Conservation (phyloP, 2,797 vertebrate genomes). For the Sibirionetta formosa region DNA sequence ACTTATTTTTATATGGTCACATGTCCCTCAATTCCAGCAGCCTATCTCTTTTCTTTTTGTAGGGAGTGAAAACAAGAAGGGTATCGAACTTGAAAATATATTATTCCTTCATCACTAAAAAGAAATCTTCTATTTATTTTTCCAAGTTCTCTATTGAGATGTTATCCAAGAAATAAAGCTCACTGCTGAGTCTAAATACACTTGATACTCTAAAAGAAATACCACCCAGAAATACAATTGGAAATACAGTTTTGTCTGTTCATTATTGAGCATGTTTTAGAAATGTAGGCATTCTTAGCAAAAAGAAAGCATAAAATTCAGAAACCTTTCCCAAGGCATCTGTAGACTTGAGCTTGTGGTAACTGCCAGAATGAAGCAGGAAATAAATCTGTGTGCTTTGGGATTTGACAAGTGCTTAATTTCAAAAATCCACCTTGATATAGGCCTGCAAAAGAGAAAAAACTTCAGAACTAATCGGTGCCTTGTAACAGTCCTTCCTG, state of each 20-base stretch:
- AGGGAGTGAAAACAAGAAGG: conserved; percentile 6
- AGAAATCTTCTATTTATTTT: conserved; percentile 61
- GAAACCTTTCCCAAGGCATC: background rate
- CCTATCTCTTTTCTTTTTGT: background rate
- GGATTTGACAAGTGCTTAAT: background rate
- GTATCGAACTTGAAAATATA: conserved; percentile 28
- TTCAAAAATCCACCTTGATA: background rate
- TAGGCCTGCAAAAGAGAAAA: background rate
- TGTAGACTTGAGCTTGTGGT: background rate
- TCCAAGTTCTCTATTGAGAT: conserved; percentile 56
- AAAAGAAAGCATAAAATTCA: background rate
- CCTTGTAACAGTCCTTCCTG: background rate
- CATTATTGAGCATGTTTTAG: background rate
- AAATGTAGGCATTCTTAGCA: background rate
- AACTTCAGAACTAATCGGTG: background rate
- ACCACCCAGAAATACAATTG: background rate
- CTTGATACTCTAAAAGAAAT: conserved; percentile 40
- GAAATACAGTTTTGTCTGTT: background rate
- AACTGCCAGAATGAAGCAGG: background rate
- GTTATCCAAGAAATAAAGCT: conserved; percentile 48
- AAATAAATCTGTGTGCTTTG: background rate
- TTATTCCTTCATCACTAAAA: conserved; percentile 50
- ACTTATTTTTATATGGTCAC: background rate
- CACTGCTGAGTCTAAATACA: conserved; percentile 35
- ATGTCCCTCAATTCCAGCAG: background rate